Conservation (phyloP, 2,113 vertebrate species). For the Prionailurus bengalensis region DNA sequence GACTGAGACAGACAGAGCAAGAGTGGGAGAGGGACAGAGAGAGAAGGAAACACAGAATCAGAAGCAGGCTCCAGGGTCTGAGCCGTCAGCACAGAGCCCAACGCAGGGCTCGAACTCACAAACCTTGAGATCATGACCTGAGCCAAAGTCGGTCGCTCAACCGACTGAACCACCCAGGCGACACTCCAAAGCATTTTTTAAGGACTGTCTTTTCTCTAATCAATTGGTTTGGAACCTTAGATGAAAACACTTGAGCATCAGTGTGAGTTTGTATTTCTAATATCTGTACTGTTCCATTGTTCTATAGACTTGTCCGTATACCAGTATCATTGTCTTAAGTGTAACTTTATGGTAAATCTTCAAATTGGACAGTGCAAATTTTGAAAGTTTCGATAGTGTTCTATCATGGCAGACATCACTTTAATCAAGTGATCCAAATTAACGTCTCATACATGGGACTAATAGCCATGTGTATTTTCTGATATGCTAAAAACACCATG, state of each 20-base stretch:
- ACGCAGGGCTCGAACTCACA: no score
- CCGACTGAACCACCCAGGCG: no score
- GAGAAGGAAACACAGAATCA: no score
- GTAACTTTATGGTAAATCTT: not conserved
- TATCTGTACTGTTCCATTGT: not conserved
- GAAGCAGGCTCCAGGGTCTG: no score
- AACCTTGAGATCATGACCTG: no score
- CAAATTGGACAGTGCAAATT: not conserved
- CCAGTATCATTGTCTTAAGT: not conserved
- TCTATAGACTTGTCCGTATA: not conserved
- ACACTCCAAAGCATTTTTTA: no score
- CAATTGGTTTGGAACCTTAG: not conserved
- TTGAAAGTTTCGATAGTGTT: not conserved
- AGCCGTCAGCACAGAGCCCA: no score
- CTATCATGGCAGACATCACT: not conserved
- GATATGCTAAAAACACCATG: not conserved
- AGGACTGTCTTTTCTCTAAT: not conserved
- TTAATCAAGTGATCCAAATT: not conserved
- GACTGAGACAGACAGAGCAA: no score
- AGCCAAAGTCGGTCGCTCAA: no score
- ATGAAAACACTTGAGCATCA: not conserved
- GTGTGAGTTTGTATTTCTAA: not conserved
- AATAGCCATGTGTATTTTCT: not conserved
- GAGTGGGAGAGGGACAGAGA: no score
- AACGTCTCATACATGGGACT: not conserved